Conservation (phyloP, 2,113 vertebrate genomes). For the Odontophorus gujanensis region DNA sequence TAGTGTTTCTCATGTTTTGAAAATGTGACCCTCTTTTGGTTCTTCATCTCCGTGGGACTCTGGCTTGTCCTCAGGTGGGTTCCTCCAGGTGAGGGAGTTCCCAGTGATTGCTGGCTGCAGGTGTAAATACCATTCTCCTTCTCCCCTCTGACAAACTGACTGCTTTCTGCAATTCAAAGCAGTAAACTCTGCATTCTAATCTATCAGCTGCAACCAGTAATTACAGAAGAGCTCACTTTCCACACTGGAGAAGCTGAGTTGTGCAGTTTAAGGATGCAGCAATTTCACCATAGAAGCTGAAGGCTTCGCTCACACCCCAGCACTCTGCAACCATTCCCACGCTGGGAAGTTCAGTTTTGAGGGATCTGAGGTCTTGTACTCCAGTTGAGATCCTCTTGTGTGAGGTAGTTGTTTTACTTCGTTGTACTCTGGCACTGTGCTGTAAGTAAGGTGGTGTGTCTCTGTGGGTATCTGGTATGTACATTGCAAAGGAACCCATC, state of each 20-base stretch:
- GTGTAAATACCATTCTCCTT: neutral
- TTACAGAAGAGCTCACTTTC: slow-evolving; percentile 34
- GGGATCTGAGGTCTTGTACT: neutral
- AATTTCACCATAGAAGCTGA: neutral
- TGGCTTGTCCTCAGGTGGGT: neutral
- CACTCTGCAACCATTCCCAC: neutral
- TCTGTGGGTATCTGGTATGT: neutral
- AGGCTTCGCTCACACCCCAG: neutral
- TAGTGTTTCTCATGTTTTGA: neutral
- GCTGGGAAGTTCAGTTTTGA: neutral
- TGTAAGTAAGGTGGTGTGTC: neutral
- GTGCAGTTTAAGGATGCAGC: fast-evolving
- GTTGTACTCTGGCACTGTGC: neutral
- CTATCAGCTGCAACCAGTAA: neutral
- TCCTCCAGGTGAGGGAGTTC: neutral
- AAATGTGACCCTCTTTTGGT: neutral
- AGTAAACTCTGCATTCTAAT: neutral
- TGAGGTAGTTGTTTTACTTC: neutral
- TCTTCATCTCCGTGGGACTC: neutral
- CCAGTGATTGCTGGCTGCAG: neutral
- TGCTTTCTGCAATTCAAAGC: slow-evolving; percentile 39
- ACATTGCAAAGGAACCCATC: neutral
- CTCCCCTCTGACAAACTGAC: neutral
- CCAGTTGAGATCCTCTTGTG: neutral
- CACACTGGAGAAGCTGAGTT: neutral